These are phyloP conservation scores for Chironomus tentans DNA, from an alignment of 2,888 invertebrate genomes.

Conservation along the genomic window DNA sequence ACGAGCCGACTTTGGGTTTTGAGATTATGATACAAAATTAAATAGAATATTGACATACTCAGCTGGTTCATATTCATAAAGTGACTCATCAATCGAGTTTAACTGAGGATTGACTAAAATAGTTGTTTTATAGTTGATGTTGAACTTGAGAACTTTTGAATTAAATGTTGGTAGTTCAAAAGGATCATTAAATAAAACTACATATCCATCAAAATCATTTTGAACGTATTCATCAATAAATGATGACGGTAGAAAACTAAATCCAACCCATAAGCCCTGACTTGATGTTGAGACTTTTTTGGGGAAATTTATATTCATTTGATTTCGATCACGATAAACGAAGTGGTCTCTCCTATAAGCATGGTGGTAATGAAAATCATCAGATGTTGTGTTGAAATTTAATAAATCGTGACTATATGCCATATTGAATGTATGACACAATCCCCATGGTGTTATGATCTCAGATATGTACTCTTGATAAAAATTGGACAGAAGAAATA, in stretches of 20 bases:
- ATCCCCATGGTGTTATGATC: too few species aligned
- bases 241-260: not conserved
- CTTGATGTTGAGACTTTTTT: not conserved
- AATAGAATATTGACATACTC: too few species aligned
- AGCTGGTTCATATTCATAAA: not conserved
- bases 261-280: not conserved
- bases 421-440: too few species aligned
- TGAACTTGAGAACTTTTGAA: not conserved
- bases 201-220: not conserved
- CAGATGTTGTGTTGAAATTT: not conserved
- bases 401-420: too few species aligned
- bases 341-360: not conserved
- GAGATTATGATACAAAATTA: too few species aligned
- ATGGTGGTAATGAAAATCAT: not conserved
- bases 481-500: rapidly evolving
- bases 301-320: not conserved
- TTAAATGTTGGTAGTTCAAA: not conserved
- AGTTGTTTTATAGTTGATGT: not conserved
- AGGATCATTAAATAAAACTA: not conserved
- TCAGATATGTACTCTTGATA: not conserved
- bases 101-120: not conserved
- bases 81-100: not conserved
- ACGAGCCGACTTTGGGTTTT: too few species aligned
- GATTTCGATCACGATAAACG: not conserved
- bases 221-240: not conserved